Evolutionary conservation across 2,797 vertebrate species (phyloP), one percentile per base, ranked within the genome.

Genomic region (Simalia tracyae): DNA sequence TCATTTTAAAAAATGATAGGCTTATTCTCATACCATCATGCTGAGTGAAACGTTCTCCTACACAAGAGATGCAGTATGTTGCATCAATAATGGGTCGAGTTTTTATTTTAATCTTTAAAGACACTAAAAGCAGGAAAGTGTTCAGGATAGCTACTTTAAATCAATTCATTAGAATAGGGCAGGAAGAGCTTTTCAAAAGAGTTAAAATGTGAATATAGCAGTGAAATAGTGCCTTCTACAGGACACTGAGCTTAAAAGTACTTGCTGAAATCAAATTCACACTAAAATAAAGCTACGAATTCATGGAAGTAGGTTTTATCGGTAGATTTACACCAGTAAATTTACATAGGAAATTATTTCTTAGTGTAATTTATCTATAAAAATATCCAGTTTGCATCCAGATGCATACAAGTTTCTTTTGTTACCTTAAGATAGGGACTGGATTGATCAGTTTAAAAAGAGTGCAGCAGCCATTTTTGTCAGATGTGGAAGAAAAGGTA

Each of bases 171-270:
- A 0, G 8, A 68, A 61, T 3, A 60, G 36, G 28, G 63, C 31
- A 81, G 68, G 5, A 24, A 10, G 19, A n/a, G 28, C 5, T 50
- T 63, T 28, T 26, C 26, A 87, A 3, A 46, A 92, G n/a, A 76
- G 50, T 46, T 6, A 0, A 17, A 0, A 4, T 54, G 31, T 15
- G 46, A 64, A 28, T 59, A 61, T 4, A 9, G 64, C 84, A n/a
- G 89, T 86, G 4, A 1, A 93, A 91, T 87, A 28, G 94, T 89
- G 95, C 97, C 97, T 95, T 92, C 97, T 97, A 94, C 95, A 95
- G 97, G 96, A 57, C 0, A 64, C 31, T 36, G 12, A 81, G 84
- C 31, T 90, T 7, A 92, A 91, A 6, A 90, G 26, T 7, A 60
- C 9, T 50, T 46, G 8, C 42, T 64, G 46, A 6, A 61, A 60